phyloP scores from a whole-genome alignment of 2,888 invertebrate species.

The Dilophus febrilis region DNA sequence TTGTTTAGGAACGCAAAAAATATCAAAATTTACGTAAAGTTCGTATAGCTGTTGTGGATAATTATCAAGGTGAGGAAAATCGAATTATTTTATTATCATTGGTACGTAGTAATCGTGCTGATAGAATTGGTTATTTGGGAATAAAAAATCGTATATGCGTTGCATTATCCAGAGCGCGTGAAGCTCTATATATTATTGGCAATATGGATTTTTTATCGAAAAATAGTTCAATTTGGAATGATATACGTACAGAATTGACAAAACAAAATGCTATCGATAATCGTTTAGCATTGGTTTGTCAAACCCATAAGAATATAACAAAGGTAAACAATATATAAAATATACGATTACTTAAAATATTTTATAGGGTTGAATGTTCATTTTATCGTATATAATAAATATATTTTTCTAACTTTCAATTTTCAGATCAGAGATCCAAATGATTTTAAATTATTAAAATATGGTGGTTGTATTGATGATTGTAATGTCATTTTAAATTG shows the following conservation, averaged over 20 bases:
- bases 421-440: conserved; percentile 4
- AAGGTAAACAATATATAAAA: conserved; percentile 1
- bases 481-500: conserved; percentile 7
- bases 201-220: conserved; percentile 42
- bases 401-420: neutral
- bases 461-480: conserved; percentile 8
- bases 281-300: conserved; percentile 32
- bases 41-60: conserved; percentile 52
- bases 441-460: conserved; percentile 6
- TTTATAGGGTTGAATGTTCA: too few species aligned
- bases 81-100: conserved; percentile 62
- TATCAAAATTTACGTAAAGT: conserved; percentile 27
- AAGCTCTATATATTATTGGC: conserved; percentile 55
- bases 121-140: conserved; percentile 51
- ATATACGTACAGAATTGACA: conserved; percentile 30
- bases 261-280: conserved; percentile 36
- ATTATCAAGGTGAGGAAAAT: conserved; percentile 67
- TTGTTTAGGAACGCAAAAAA: conserved; percentile 16
- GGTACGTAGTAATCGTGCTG: conserved; percentile 53
- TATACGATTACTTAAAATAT: neutral
- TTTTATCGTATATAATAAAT: too few species aligned
- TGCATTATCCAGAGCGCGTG: conserved; percentile 54
- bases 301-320: conserved; percentile 28
- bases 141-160: conserved; percentile 60
- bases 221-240: conserved; percentile 38